Conservation (phyloP, 2,113 vertebrate species). For the Cynopterus brachyotis region DNA sequence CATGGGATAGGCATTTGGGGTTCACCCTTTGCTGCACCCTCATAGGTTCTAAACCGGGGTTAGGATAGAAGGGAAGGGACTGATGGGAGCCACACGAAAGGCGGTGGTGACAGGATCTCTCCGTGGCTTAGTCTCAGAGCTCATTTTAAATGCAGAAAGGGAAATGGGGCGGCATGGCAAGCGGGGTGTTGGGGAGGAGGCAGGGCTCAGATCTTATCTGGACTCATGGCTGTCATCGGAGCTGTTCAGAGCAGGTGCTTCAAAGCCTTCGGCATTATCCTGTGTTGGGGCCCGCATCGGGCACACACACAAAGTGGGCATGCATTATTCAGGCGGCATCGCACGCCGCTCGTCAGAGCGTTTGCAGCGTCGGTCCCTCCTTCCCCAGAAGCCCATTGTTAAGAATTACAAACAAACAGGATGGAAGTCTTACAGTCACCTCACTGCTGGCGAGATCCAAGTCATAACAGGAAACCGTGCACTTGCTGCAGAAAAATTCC, state of each 20-base stretch:
- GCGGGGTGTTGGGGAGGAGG: constrained; percentile 36
- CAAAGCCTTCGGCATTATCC: constrained; percentile 59
- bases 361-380: background rate
- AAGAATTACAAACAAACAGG: constrained; percentile 69
- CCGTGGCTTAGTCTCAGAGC: background rate
- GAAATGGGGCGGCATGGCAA: background rate
- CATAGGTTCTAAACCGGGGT: rapidly evolving
- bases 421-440: background rate
- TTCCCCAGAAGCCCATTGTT: constrained; percentile 69
- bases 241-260: constrained; percentile 63
- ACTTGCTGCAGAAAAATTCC: constrained; percentile 78
- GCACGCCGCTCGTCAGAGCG: background rate
- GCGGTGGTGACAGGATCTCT: constrained; percentile 4
- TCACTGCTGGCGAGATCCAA: constrained; percentile 62
- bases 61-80: background rate
- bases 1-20: rapidly evolving
- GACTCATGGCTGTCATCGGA: constrained; percentile 55
- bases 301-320: constrained; percentile 52
- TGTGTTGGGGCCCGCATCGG: background rate
- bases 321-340: constrained; percentile 69
- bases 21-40: rapidly evolving
- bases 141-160: constrained; percentile 71
- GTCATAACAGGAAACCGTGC: constrained; percentile 83
- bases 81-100: background rate
- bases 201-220: constrained; percentile 73